Evolutionary conservation across 2,797 vertebrate species (phyloP), one percentile per base, ranked within the genome.

Genomic region (Muscicapa striata): DNA sequence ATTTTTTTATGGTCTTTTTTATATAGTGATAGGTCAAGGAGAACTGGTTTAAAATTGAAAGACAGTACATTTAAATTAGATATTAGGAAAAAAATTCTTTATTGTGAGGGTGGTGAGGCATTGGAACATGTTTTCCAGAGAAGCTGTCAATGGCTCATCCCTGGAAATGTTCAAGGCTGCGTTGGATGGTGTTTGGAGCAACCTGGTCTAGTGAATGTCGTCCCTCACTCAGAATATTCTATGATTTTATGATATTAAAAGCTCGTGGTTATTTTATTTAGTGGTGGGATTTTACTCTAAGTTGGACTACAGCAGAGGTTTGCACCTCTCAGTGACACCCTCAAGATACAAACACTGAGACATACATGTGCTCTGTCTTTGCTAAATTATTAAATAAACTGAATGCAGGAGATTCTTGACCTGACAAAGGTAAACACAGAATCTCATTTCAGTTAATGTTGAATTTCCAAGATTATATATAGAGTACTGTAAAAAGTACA

Each of bases 1-100:
- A 5, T 2, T 27, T 32, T 52, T 23, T 48, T 32, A 19, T 0
- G 0, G 8, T 51, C 12, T 52, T 30, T 52, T 52, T 30, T 30
- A 36, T 41, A 11, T 17, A 59, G 30, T 27, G 26, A 32, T 10
- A 66, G n/a, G 4, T 43, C 7, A 11, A 43, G 11, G 45, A 43
- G 26, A 24, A 70, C 11, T 19, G 14, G 5, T 23, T 72, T 59
- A 38, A 64, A 41, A 59, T 13, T 36, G 18, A 46, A 84, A 84
- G 15, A 52, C 6, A 30, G 12, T 32, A 72, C 2, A 4, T 46
- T 46, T 30, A 41, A 9, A 27, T 58, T 46, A 40, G 18, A 32
- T 77, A 58, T 34, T 16, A 40, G 29, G 21, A 23, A 70, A 22
- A 76, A 76, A 64, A 58, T 2, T 45, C 10, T 23, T 64, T 58